Percentiles rank a stretch among this genome's conserved stretches.
phyloP scores from a whole-genome alignment of 2,797 vertebrate species.

The Paguma larvata region DNA sequence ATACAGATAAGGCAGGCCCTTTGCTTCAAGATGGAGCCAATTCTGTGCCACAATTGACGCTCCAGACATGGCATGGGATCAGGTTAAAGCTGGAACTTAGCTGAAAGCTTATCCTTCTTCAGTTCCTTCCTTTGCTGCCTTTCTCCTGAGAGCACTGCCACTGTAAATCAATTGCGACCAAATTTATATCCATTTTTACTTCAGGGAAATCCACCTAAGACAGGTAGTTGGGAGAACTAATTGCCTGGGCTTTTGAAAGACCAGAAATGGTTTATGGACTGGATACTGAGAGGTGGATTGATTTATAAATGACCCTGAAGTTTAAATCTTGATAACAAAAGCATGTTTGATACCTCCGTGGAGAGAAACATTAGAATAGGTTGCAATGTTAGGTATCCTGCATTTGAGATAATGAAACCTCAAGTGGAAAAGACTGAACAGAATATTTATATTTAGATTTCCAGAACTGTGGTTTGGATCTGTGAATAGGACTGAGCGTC shows the following conservation, averaged over 20 bases:
- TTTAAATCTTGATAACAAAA: neutral
- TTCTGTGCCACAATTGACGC: neutral
- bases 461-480: neutral
- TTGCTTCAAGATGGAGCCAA: neutral
- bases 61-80: no score
- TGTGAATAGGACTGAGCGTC: neutral
- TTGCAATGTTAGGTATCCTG: neutral
- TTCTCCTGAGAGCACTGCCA: neutral
- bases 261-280: neutral
- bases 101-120: neutral
- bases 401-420: neutral
- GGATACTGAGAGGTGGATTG: neutral
- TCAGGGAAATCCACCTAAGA: neutral
- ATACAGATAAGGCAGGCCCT: neutral
- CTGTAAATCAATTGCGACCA: neutral
- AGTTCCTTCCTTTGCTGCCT: rapidly evolving
- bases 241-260: neutral
- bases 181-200: neutral
- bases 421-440: neutral
- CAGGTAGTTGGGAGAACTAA: neutral
- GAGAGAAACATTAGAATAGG: neutral
- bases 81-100: neutral
- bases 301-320: neutral
- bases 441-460: neutral
- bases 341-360: neutral